Evolutionary conservation across 1,140 invertebrate species (phyloP).

Genomic region (Arion vulgaris): DNA sequence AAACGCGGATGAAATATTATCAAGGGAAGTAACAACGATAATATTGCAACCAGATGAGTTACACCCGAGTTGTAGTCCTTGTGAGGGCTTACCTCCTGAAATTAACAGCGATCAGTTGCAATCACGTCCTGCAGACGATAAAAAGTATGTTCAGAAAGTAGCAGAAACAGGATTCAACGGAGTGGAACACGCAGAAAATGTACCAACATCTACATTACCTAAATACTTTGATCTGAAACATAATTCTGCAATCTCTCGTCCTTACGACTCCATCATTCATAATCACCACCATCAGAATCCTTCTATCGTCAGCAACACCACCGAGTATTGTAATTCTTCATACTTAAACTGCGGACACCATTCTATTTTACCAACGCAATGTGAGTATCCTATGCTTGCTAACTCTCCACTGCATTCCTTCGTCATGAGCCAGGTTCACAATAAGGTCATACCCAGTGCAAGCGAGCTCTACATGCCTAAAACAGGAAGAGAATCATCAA

Average conservation of each 20-base stretch:
- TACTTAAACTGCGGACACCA: background rate
- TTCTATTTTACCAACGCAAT: background rate
- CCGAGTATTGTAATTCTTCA: background rate
- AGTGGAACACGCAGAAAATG: background rate
- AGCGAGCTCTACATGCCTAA: background rate
- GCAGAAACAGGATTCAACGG: slow-evolving; percentile 33
- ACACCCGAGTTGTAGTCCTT: background rate
- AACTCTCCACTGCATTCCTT: slow-evolving; percentile 16
- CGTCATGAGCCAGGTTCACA: slow-evolving; percentile 1
- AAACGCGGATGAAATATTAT: background rate
- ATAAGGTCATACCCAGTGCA: background rate
- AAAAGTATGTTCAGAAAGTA: background rate
- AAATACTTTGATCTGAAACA: slow-evolving; percentile 28
- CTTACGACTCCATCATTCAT: background rate
- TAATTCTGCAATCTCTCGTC: background rate
- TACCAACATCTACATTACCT: background rate
- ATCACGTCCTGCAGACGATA: background rate
- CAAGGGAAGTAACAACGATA: background rate
- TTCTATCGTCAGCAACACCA: background rate
- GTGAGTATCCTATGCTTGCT: background rate
- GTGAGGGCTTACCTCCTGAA: background rate
- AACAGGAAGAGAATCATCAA: background rate
- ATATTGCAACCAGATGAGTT: background rate
- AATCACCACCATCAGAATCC: background rate
- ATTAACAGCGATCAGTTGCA: background rate